Conservation (phyloP, 2,797 vertebrate species). For the Sebastes elongatus region DNA sequence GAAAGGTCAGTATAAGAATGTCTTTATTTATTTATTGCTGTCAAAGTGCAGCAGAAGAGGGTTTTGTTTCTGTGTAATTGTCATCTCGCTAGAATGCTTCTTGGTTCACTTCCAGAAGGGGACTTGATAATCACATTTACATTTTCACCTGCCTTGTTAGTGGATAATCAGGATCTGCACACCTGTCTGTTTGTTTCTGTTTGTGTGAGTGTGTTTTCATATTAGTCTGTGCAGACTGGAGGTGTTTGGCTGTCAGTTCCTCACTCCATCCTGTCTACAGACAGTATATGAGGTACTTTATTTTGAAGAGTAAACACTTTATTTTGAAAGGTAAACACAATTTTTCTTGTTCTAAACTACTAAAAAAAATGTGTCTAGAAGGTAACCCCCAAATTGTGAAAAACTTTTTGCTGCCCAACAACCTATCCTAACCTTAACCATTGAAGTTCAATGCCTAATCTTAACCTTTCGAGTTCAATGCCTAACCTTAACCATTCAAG, state of each 20-base stretch:
- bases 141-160: neutral
- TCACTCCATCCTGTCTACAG: conserved; percentile 62
- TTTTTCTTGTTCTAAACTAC: neutral
- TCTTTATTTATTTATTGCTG: neutral
- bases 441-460: too few species aligned
- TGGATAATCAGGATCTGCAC: neutral
- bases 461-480: too few species aligned
- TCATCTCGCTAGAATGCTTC: neutral
- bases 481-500: too few species aligned
- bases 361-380: too few species aligned
- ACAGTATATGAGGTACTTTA: conserved; percentile 53
- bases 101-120: neutral
- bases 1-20: conserved; percentile 48
- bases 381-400: too few species aligned
- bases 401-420: too few species aligned
- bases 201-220: conserved; percentile 1
- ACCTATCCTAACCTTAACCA: too few species aligned
- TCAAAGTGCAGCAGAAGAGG: neutral
- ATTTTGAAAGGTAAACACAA: neutral
- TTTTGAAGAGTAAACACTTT: conserved; percentile 7
- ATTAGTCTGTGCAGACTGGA: conserved; percentile 71
- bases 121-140: neutral
- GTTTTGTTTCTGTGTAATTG: neutral
- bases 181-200: neutral
- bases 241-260: conserved; percentile 77